Percentiles rank a stretch among this genome's conserved stretches.
phyloP scores from a whole-genome alignment of 2,113 vertebrate species.

The Indicator maculatus region DNA sequence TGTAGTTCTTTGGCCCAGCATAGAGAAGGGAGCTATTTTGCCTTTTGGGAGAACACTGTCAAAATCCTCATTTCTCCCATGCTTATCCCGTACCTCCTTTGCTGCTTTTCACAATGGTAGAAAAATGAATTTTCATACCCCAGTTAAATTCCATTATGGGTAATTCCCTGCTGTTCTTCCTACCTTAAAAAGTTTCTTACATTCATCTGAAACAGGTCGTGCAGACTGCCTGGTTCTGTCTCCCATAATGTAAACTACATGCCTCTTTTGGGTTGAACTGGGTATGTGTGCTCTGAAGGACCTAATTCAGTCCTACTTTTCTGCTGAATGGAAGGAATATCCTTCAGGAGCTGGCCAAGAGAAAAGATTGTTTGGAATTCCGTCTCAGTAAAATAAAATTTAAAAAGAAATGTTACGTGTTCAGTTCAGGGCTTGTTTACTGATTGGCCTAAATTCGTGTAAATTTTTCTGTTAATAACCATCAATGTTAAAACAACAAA shows the following conservation, averaged over 20 bases:
- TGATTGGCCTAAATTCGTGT: neutral
- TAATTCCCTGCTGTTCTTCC: neutral
- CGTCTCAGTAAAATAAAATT: neutral
- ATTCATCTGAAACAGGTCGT: neutral
- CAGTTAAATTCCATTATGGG: neutral
- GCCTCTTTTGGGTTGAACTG: neutral
- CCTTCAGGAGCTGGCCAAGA: neutral
- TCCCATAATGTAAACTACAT: neutral
- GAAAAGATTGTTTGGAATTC: neutral
- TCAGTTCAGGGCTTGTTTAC: neutral
- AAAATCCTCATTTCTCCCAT: neutral
- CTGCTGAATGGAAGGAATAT: neutral
- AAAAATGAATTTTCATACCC: neutral
- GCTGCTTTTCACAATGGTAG: neutral
- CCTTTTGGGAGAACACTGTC: neutral
- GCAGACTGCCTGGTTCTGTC: neutral
- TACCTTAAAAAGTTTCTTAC: neutral
- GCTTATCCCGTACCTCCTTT: neutral
- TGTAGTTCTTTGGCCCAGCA: neutral
- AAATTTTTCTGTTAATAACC: conserved; percentile 9
- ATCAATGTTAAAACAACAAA: conserved; percentile 10
- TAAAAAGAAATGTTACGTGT: neutral
- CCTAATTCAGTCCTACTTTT: neutral
- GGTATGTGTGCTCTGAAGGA: neutral
- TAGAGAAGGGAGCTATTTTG: neutral